Conservation (phyloP, 2,888 invertebrate genomes). For the Campoletis raptor region DNA sequence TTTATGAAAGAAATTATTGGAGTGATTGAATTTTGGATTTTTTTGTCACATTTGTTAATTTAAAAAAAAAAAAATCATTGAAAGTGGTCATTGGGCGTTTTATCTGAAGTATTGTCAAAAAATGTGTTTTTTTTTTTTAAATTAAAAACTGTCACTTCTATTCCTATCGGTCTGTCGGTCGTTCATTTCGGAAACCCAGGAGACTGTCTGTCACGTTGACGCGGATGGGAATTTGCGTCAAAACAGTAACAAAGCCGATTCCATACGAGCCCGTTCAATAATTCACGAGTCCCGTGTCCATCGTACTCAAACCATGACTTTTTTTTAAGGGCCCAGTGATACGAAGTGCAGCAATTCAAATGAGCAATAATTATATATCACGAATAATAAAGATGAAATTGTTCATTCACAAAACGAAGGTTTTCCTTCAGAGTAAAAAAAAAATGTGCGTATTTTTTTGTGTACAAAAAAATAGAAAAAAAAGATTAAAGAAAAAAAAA, state of each 20-base stretch:
- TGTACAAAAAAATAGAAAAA: no score
- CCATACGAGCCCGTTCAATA: neutral
- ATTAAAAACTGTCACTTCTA: neutral
- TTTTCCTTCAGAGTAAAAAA: neutral
- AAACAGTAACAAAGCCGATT: neutral
- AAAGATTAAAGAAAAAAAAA: no score
- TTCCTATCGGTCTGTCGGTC: conserved; percentile 4
- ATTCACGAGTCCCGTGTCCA: neutral
- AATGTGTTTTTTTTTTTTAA: conserved; percentile 25
- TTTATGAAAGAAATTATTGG: neutral
- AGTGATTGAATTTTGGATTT: neutral
- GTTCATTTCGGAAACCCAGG: conserved; percentile 3
- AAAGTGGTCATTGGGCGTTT: no score
- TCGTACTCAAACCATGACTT: neutral
- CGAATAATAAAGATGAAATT: neutral
- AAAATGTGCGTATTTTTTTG: neutral
- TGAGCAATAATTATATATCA: neutral
- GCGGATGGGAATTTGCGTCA: neutral
- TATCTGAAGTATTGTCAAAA: no score
- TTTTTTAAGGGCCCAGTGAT: neutral
- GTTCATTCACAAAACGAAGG: neutral
- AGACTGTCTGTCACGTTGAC: conserved; percentile 19
- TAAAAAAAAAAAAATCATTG: no score
- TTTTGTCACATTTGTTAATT: neutral
- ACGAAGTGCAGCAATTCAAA: neutral